Evolutionary conservation across 2,797 vertebrate species (phyloP).

Genomic region (Lagothrix lagotricha): DNA sequence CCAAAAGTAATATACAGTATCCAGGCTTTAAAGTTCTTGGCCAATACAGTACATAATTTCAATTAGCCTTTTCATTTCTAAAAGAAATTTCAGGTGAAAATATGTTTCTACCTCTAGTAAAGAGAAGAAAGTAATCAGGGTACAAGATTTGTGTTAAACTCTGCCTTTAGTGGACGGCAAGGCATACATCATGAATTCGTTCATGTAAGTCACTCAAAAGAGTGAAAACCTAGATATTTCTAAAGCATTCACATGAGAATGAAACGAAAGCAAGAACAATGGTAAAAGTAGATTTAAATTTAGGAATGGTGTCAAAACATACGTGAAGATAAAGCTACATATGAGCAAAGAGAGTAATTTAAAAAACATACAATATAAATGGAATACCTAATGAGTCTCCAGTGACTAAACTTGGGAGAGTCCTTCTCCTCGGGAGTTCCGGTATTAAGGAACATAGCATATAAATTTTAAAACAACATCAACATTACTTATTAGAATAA

Average conservation of each 20-base stretch:
- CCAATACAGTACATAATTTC: background rate
- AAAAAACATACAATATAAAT: conserved; percentile 28
- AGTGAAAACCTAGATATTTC: background rate
- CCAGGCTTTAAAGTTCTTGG: background rate
- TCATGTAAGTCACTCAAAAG: background rate
- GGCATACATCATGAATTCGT: background rate
- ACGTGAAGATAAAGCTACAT: background rate
- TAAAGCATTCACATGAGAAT: background rate
- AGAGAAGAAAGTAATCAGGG: background rate
- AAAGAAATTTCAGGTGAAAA: background rate
- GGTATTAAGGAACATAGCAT: background rate
- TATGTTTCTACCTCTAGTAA: background rate
- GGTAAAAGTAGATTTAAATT: background rate
- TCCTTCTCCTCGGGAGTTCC: background rate
- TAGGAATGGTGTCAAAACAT: background rate
- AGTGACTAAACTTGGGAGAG: background rate
- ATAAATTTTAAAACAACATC: background rate
- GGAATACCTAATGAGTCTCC: background rate
- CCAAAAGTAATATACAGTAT: background rate
- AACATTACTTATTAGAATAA: conserved; percentile 44
- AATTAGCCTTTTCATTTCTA: background rate
- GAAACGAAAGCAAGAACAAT: background rate
- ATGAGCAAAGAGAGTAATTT: background rate
- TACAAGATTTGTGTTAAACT: background rate
- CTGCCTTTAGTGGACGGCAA: background rate